Percentiles rank a stretch among this genome's conserved stretches.
Evolutionary conservation across 2,113 vertebrate genomes (phyloP).

Genomic region (Pheucticus melanocephalus): DNA sequence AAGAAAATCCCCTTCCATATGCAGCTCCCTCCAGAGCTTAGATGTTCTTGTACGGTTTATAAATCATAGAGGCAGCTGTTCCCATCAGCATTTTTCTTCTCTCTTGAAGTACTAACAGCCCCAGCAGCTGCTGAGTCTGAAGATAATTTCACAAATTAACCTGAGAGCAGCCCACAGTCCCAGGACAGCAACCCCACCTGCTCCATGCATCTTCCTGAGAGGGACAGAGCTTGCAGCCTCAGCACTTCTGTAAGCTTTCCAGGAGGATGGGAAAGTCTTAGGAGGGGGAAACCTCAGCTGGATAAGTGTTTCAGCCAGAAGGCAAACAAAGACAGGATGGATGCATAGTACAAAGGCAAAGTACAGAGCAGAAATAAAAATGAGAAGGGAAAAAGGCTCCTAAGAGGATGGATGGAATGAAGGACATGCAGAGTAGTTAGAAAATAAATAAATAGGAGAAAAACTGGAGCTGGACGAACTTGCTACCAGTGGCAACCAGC

Average conservation of each 20-base stretch:
- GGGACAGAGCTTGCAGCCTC: neutral
- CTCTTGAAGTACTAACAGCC: neutral
- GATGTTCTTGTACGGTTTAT: neutral
- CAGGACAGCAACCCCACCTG: constrained; percentile 13
- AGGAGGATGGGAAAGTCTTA: neutral
- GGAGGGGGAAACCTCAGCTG: neutral
- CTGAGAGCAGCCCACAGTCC: constrained; percentile 15
- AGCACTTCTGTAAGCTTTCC: constrained; percentile 21
- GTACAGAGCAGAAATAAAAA: neutral
- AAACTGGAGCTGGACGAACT: neutral
- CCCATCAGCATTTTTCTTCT: constrained; percentile 53
- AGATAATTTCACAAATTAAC: constrained; percentile 59
- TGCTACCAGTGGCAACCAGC: neutral
- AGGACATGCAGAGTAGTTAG: neutral
- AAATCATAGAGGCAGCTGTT: constrained; percentile 55
- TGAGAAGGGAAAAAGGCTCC: neutral
- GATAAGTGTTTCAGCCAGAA: neutral
- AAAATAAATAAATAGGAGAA: neutral
- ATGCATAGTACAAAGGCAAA: neutral
- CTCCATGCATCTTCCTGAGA: neutral
- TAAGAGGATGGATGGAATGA: neutral
- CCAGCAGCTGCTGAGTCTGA: constrained; percentile 49
- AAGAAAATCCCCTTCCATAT: constrained; percentile 38
- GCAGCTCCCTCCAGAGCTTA: neutral
- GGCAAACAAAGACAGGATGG: neutral